Evolutionary conservation across 2,113 vertebrate genomes (phyloP), one percentile per base, ranked within the genome.

Genomic region (Cromileptes altivelis): DNA sequence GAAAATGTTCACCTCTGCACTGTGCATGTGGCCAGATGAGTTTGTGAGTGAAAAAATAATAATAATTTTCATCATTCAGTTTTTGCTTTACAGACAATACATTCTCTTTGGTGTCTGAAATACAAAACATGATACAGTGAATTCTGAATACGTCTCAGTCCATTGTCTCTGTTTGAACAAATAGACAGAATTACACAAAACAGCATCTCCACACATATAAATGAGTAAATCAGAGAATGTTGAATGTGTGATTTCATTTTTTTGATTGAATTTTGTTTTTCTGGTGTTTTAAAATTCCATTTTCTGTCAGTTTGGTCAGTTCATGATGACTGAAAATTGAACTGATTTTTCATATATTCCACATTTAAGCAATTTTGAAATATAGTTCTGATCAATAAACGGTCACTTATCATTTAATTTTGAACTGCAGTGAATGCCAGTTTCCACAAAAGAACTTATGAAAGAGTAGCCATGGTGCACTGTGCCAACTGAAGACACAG

Each of bases 1-100:
- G 6, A 6, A 85, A 81, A 75, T 53, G 57, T 75, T 84, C 73
- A 87, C 47, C 60, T 85, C 67, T 69, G 23, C 45, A 71, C 27
- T 69, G 55, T 79, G 49, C 57, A 75, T 60, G 18, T n/a, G 52
- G 33, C 17, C 50, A 53, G 18, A 71, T 61, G 14, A 69, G 55
- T 3, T 3, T 63, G 12, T 25, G n/a, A 9, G 42, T 65, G 33
- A 70, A 57, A 14, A 52, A 69, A 3, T 37, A 37, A 37, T 37
- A 37, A 37, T 37, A 37, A 37, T 72, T 70, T 60, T n/a, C 6
- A 70, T 61, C 49, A 55, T 79, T 70, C 14, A 62, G 56, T 7
- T 37, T 30, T 40, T 77, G 12, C 58, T 47, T 37, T 64, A 37
- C 0, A 45, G 33, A 23, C 45, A 69, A 30, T 27, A 25, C 19